Evolutionary conservation across 2,113 vertebrate genomes (phyloP), one percentile per base, ranked within the genome.

Genomic region (Urocynchramus pylzowi): DNA sequence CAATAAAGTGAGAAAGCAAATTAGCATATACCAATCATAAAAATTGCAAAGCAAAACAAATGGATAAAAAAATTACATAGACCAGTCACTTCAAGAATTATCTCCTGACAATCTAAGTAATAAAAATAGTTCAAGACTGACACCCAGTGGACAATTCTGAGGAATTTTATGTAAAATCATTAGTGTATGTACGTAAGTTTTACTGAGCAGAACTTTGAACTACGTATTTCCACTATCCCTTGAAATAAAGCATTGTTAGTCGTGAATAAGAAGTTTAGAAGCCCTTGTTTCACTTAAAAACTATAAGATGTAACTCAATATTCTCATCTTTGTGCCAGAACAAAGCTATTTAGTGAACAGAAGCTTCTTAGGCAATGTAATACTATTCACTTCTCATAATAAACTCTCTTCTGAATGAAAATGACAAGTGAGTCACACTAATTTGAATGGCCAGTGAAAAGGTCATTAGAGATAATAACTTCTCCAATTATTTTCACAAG

Each of bases 61-160:
- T 3, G 3, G 33, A 50, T 80, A 23, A 64, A 82, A 70, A 87
- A 77, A 79, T 69, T 37, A 84, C 56, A 47, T 6, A 17, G 57
- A 50, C 60, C 31, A 73, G 28, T 45, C 2, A 2, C 21, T 68
- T 73, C 45, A 91, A 52, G 54, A 68, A 84, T 41, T 64, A 10
- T 4, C 13, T 9, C 42, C 56, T 26, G 47, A 50, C 19, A 80
- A 37, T 11, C 3, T 6, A 27, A 63, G 23, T 37, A 9, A 30
- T 26, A 89, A 77, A 71, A 63, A 74, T 49, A 81, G 91, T 85
- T 69, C 75, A 90, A 97, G 89, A 97, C 96, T 97, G 98, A 97
- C 98, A 98, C 93, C 98, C 57, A 97, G 97, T 97, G 98, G 98
- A 74, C 77, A 95, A 21, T 71, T 20, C 31, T 33, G n/a, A 67